A percentile compares a stretch with the other conserved stretches of the same genome.
These are phyloP conservation scores for Trachelus stipa DNA, from an alignment of 2,888 invertebrate genomes.

Conservation along the genomic window DNA sequence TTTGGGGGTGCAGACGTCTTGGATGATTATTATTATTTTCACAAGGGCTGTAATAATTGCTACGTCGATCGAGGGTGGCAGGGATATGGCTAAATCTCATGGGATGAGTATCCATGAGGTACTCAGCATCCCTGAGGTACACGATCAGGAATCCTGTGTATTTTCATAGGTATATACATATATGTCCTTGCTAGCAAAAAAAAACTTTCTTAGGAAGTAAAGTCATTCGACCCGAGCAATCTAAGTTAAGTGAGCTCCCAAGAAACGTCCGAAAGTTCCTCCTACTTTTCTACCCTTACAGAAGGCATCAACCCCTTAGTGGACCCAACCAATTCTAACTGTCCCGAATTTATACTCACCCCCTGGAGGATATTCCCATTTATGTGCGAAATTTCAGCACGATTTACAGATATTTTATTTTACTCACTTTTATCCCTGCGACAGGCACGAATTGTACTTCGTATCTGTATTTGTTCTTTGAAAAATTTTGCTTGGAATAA, in stretches of 20 bases:
- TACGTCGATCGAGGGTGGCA: background rate
- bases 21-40: background rate
- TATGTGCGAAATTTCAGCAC: background rate
- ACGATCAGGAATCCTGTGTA: background rate
- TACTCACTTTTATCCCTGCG: background rate
- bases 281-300: background rate
- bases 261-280: constrained; percentile 59
- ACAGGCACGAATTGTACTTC: background rate
- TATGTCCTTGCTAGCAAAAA: constrained; percentile 31
- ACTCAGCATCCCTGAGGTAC: background rate
- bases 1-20: background rate
- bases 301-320: background rate
- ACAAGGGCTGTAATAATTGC: background rate
- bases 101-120: background rate
- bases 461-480: no score
- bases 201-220: constrained; percentile 61
- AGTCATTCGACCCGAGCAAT: constrained; percentile 65
- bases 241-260: constrained; percentile 67
- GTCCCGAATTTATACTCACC: background rate
- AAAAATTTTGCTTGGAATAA: no score
- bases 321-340: background rate
- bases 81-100: background rate
- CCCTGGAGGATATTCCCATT: background rate
- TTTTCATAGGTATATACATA: background rate
- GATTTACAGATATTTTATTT: background rate